Evolutionary conservation across 2,888 invertebrate genomes (phyloP).

Genomic region (Ypsolopha sequella): DNA sequence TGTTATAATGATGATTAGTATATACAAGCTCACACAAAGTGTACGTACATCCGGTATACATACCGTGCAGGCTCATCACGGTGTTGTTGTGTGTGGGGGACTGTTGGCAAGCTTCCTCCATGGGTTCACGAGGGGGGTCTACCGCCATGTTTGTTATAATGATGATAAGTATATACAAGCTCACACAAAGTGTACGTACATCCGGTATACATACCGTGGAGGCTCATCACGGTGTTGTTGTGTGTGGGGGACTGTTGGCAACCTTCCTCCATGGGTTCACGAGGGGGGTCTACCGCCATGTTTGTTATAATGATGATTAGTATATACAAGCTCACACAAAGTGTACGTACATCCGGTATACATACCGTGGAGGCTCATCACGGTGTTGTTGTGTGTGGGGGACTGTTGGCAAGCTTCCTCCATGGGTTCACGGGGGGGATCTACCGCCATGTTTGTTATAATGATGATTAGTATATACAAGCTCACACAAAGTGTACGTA

Average conservation of each 20-base stretch:
- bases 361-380: conserved; percentile 47
- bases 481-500: conserved; percentile 3
- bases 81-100: conserved; percentile 33
- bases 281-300: conserved; percentile 4
- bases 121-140: conserved; percentile 24
- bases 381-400: conserved; percentile 28
- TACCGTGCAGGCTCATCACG: conserved; percentile 44
- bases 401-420: conserved; percentile 45
- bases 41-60: conserved; percentile 9
- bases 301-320: background rate
- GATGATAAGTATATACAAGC: background rate
- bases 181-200: conserved; percentile 2
- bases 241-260: conserved; percentile 46
- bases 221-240: conserved; percentile 28
- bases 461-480: background rate
- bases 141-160: too few species aligned
- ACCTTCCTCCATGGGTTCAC: conserved; percentile 42
- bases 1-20: background rate
- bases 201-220: conserved; percentile 32
- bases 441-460: conserved; percentile 54
- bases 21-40: conserved; percentile 4
- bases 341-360: too few species aligned
- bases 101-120: conserved; percentile 45
- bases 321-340: conserved; percentile 4
- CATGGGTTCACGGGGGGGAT: conserved; percentile 34